Base-by-base conservation (phyloP, 1,140 invertebrate genomes). In the Ostrea edulis region DNA sequence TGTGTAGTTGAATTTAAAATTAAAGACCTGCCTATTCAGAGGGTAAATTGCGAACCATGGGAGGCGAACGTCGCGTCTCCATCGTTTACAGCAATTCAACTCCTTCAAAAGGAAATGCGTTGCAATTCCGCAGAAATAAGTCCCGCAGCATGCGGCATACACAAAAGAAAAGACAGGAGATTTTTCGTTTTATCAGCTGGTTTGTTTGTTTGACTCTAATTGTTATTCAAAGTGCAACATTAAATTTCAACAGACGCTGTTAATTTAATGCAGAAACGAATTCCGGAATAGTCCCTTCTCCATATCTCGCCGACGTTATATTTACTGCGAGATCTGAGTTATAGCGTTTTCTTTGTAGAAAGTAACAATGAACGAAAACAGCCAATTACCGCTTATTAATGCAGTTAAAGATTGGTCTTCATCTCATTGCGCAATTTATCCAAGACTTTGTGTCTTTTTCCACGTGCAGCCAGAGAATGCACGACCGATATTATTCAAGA, bases 401-500 rank as follows among this genome's bases (percentile, higher is more conserved):
- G 25, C 68, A 77, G 22, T 77, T 35, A 77, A 22, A 77, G 25
- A 14, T 14, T 25, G 29, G 68, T 29, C 14, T 29, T 9, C 25
- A 25, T 14, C 9, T 22, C 14, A 29, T 35, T 29, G 68, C 68
- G 68, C 68, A 35, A 17, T 62, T 77, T 25, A 25, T 77, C 25
- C 12, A 77, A 77, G 22, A 25, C 68, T 77, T 77, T 77, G 68
- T 77, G 68, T 77, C 68, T 77, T 77, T 77, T 44, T 77, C 25
- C 68, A 77, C 68, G 68, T 77, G 68, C 68, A 77, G 68, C 68
- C 9, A 25, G 68, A 62, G 68, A 25, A 29, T 77, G 68, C 68
- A 77, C 25, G 68, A 35, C 22, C 68, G 68, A 77, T 77, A 77
- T 77, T 77, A 77, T 77, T 77, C 68, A 77, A 77, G 22, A 77